Conservation (phyloP, 2,888 invertebrate genomes). For the Strigamia crassipes region DNA sequence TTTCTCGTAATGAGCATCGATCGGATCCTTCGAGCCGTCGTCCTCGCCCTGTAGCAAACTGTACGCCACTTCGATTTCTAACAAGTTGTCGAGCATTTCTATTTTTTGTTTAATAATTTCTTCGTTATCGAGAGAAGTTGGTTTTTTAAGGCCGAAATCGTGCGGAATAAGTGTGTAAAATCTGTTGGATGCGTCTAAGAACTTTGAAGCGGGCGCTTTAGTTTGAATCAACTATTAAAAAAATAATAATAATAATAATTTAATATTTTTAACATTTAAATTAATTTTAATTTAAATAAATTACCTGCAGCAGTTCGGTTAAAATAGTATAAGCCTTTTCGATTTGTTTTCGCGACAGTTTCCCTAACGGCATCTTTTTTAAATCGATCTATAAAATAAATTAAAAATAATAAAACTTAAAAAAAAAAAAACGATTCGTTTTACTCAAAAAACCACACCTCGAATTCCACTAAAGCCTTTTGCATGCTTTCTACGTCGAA, state of each 20-base stretch:
- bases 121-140: constrained; percentile 76
- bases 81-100: constrained; percentile 87
- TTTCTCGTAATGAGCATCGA: constrained; percentile 86
- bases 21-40: constrained; percentile 65
- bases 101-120: constrained; percentile 73
- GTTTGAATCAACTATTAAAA: constrained; percentile 55
- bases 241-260: background rate
- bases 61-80: constrained; percentile 96
- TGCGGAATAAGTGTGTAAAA: constrained; percentile 97
- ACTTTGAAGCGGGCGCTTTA: constrained; percentile 58
- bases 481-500: constrained; percentile 94
- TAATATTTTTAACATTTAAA: background rate
- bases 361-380: constrained; percentile 98
- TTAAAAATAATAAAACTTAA: background rate
- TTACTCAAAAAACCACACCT: constrained; percentile 66
- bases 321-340: constrained; percentile 82
- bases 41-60: constrained; percentile 71
- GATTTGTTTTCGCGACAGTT: constrained; percentile 88
- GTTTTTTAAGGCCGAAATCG: constrained; percentile 82
- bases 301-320: constrained; percentile 58
- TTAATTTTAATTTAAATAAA: too few species aligned
- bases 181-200: constrained; percentile 86
- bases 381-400: constrained; percentile 70
- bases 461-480: constrained; percentile 88
- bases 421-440: background rate